These are phyloP conservation scores for Oncorhynchus tshawytscha DNA, from an alignment of 2,113 vertebrate species.

Conservation along the genomic window DNA sequence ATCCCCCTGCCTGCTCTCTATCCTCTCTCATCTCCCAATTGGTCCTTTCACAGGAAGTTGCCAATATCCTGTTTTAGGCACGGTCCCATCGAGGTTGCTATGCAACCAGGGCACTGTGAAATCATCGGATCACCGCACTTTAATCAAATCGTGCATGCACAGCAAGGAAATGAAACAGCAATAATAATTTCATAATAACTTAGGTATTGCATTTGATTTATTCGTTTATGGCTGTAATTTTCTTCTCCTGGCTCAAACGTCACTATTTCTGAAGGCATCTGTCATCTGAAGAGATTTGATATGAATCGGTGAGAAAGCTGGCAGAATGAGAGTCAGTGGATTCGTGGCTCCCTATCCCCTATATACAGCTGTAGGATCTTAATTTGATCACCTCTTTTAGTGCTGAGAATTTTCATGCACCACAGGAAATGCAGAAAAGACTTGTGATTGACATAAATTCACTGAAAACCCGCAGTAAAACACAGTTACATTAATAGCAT, in stretches of 20 bases:
- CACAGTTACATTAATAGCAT: too few species aligned
- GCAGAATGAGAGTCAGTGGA: too few species aligned
- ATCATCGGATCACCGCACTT: not conserved
- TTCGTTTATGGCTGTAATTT: conserved; percentile 35
- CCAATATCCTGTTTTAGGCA: not conserved
- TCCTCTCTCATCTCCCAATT: not conserved
- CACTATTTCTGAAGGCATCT: not conserved
- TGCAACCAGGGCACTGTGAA: too few species aligned
- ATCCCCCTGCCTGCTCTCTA: not conserved
- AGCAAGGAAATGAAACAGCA: not conserved
- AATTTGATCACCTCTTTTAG: too few species aligned
- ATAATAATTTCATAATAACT: conserved; percentile 5
- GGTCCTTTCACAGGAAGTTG: conserved; percentile 18
- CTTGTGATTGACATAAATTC: too few species aligned
- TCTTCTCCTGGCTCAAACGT: not conserved
- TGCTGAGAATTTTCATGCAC: not conserved
- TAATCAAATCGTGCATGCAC: not conserved
- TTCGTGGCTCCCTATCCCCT: too few species aligned
- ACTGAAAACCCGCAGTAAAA: too few species aligned
- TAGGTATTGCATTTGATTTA: conserved; percentile 16
- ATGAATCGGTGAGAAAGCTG: too few species aligned
- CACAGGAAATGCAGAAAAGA: too few species aligned
- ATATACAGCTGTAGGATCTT: too few species aligned
- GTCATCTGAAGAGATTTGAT: not conserved
- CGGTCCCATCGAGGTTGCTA: too few species aligned